Conservation (phyloP, 2,888 invertebrate species). For the Holacanthella duospinosa region DNA sequence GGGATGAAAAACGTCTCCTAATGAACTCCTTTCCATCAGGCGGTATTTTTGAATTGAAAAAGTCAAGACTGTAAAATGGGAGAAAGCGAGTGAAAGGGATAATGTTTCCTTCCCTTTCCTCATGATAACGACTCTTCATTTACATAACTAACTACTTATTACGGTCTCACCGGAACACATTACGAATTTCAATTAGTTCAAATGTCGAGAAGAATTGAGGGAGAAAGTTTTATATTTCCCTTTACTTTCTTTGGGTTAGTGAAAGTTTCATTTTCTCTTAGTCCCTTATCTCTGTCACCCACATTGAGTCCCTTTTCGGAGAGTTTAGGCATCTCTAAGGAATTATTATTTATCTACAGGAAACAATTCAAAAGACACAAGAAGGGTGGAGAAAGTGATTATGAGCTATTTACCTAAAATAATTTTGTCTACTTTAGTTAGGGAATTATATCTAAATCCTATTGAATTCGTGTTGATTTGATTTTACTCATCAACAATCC, state of each 20-base stretch:
- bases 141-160: conserved; percentile 10
- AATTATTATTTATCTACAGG: not conserved
- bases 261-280: no score
- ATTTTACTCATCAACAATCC: no score
- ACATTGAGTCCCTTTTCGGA: no score
- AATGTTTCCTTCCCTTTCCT: not conserved
- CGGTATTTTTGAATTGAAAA: conserved; percentile 6
- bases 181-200: conserved; percentile 11
- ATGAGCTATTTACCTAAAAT: no score
- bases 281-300: no score
- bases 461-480: no score
- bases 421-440: no score
- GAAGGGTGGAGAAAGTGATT: no score
- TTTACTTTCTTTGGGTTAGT: not conserved
- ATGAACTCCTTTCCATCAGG: conserved; percentile 1
- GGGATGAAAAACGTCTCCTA: not conserved
- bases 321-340: no score
- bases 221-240: not conserved
- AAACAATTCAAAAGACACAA: no score
- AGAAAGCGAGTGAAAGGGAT: not conserved
- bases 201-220: not conserved
- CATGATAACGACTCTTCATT: conserved; percentile 4
- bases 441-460: no score
- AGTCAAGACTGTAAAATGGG: conserved; percentile 2
- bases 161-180: conserved; percentile 5